phyloP scores from a whole-genome alignment of 1,140 invertebrate species.

The Lordiphosa collinella region DNA sequence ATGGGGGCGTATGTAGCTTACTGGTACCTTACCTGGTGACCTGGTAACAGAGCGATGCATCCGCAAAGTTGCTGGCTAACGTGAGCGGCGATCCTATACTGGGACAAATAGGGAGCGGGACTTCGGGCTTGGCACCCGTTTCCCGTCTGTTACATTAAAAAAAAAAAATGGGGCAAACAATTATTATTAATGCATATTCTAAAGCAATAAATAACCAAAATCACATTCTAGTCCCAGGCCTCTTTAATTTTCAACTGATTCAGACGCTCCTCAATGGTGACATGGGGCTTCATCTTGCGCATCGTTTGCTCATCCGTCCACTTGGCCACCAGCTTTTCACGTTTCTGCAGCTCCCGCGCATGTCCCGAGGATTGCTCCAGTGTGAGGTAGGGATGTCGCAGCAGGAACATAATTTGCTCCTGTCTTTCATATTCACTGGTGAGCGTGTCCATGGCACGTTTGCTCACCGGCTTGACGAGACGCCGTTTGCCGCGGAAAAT shows the following conservation, averaged over 20 bases:
- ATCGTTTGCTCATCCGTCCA: slow-evolving; percentile 63
- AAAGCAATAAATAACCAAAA: background rate
- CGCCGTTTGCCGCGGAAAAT: slow-evolving; percentile 82
- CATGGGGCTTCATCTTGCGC: slow-evolving; percentile 79
- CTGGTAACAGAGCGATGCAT: too few species aligned
- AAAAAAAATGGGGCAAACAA: too few species aligned
- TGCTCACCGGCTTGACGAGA: slow-evolving; percentile 80
- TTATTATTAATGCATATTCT: slow-evolving; percentile 1
- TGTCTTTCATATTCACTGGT: slow-evolving; percentile 81
- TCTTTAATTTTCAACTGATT: slow-evolving; percentile 80
- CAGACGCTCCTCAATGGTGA: slow-evolving; percentile 80
- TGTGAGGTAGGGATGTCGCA: slow-evolving; percentile 84
- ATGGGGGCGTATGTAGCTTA: too few species aligned
- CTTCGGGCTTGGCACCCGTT: too few species aligned
- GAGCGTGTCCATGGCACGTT: slow-evolving; percentile 76
- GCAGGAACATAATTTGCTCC: slow-evolving; percentile 83
- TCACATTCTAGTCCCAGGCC: slow-evolving; percentile 78
- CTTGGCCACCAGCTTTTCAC: slow-evolving; percentile 63
- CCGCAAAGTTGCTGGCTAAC: too few species aligned
- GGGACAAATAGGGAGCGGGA: too few species aligned
- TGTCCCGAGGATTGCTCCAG: slow-evolving; percentile 82
- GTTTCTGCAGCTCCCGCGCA: slow-evolving; percentile 79
- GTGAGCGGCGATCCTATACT: too few species aligned
- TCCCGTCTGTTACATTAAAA: too few species aligned
- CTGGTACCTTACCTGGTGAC: too few species aligned